Evolutionary conservation across 2,113 vertebrate species (phyloP), one percentile per base, ranked within the genome.

Genomic region (Larimichthys crocea): DNA sequence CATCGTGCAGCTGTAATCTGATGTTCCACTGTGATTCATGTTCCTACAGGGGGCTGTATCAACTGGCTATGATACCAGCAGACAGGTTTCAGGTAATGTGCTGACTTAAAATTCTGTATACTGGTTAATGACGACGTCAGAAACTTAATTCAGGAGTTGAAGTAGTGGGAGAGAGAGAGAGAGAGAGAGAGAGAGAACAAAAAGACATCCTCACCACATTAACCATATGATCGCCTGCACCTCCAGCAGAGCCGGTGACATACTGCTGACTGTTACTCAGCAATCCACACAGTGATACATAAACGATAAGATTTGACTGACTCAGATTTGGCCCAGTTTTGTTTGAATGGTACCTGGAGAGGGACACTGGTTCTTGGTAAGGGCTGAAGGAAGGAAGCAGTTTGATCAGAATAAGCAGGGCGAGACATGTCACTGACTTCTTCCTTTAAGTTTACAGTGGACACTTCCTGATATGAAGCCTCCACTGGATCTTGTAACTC

Each of bases 71-170:
- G 64, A 75, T 73, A 81, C 77, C 67, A 63, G 52, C 62, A 70
- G 56, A 73, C 26, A 82, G 42, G 49, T 81, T 88, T 83, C 81
- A 85, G 46, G 17, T 83, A 61, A 77, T 68, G 46, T 35, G 63
- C 42, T 86, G 73, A 88, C 65, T 35, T 22, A 24, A 69, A 19
- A 48, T 78, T 74, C 77, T 74, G 59, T 62, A 19, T 48, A 68
- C 7, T 10, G 15, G 7, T 48, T 6, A 29, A 9, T 70, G 68
- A 74, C 56, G 7, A n/a, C 42, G 59, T 71, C n/a, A 78, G 68
- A 82, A 79, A 80, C 65, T 14, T 0, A 53, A 20, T n/a, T 67
- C 17, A n/a, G 62, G 16, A 55, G 56, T 56, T 80, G 9, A 84
- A 5, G 16, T 62, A 50, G 44, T 40, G 70, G 52, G 17, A 22